Conservation (phyloP, 1,140 invertebrate species). For the Neomicropteryx cornuta region DNA sequence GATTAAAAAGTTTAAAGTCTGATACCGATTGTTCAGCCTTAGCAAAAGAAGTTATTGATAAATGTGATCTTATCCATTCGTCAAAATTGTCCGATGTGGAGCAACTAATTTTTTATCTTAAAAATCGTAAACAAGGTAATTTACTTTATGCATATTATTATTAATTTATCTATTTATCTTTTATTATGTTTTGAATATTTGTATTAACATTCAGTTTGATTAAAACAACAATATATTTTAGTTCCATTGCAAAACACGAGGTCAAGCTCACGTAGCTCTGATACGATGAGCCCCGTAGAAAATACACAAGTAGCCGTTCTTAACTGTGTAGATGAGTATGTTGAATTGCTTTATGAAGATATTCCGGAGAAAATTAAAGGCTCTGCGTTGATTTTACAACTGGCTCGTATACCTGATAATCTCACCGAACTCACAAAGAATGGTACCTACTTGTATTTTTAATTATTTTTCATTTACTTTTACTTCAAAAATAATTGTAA, state of each 20-base stretch:
- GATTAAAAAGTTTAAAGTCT: conserved; percentile 70
- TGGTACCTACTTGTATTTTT: conserved; percentile 41
- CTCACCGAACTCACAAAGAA: conserved; percentile 86
- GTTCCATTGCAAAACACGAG: neutral
- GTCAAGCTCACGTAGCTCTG: no score
- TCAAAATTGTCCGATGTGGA: conserved; percentile 78
- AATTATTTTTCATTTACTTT: neutral
- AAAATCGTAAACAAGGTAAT: conserved; percentile 59
- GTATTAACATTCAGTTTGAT: neutral
- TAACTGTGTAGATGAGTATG: conserved; percentile 84
- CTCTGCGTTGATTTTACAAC: conserved; percentile 80
- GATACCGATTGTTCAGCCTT: conserved; percentile 70
- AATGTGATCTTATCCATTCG: conserved; percentile 81
- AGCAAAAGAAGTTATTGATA: conserved; percentile 78
- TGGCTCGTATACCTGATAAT: conserved; percentile 89
- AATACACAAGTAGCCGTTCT: conserved; percentile 48
- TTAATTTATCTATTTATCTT: conserved; percentile 4
- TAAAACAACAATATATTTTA: conserved; percentile 2
- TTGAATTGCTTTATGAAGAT: conserved; percentile 95
- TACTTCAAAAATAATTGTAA: conserved; percentile 2
- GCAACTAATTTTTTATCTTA: conserved; percentile 84
- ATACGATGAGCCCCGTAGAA: conserved; percentile 39
- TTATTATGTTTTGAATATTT: neutral
- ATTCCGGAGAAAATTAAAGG: conserved; percentile 87
- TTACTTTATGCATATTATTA: conserved; percentile 19